Percentiles rank a stretch among this genome's conserved stretches.
phyloP scores from a whole-genome alignment of 2,888 invertebrate species.

The Melinaea menophilus region DNA sequence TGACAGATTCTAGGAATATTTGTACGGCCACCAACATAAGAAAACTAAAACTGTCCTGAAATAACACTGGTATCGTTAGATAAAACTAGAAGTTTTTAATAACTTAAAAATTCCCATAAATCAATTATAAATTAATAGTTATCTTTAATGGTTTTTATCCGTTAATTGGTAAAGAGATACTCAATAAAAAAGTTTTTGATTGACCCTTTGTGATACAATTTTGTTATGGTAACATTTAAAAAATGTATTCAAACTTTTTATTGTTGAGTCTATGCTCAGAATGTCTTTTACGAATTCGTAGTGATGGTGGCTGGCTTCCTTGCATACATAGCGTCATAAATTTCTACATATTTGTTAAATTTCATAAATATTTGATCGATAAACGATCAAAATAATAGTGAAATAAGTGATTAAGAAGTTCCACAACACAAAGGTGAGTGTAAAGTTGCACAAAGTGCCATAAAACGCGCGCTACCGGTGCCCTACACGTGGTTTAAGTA shows the following conservation, averaged over 20 bases:
- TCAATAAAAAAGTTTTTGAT: not conserved
- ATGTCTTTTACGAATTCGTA: slow-evolving; percentile 78
- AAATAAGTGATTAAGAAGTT: slow-evolving; percentile 73
- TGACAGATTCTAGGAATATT: too few species aligned
- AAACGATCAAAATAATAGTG: slow-evolving; percentile 64
- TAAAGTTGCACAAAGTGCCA: slow-evolving; percentile 56
- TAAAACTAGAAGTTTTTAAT: too few species aligned
- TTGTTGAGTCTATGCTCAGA: slow-evolving; percentile 67
- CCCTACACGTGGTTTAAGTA: slow-evolving; percentile 69
- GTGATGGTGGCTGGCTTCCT: slow-evolving; percentile 79
- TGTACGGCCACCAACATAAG: too few species aligned
- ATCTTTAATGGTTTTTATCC: too few species aligned
- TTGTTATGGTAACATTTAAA: slow-evolving; percentile 25
- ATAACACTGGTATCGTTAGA: too few species aligned
- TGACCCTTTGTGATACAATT: slow-evolving; percentile 8
- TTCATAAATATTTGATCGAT: slow-evolving; percentile 58
- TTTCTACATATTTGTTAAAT: slow-evolving; percentile 64
- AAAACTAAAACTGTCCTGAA: too few species aligned
- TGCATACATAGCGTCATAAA: slow-evolving; percentile 73
- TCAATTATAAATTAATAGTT: too few species aligned
- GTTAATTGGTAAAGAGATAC: too few species aligned
- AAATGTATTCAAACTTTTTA: slow-evolving; percentile 33
- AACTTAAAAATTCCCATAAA: too few species aligned
- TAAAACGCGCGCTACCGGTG: slow-evolving; percentile 71
- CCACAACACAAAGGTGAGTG: slow-evolving; percentile 73